Conservation (phyloP, 1,140 invertebrate species). For the Habropoda laboriosa region DNA sequence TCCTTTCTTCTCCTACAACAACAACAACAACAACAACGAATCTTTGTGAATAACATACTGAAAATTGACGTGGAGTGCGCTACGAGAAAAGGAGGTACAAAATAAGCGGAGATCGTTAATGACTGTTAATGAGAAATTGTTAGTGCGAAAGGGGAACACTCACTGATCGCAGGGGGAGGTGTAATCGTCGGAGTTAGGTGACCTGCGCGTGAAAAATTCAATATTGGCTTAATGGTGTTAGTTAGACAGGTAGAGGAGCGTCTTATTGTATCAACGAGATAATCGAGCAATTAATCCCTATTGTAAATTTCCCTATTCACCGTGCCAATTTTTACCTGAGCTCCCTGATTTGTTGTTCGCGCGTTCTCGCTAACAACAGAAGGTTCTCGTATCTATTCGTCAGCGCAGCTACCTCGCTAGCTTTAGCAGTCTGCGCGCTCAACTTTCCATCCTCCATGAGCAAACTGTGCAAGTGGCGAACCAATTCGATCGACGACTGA, state of each 20-base stretch:
- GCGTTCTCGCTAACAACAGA: constrained; percentile 86
- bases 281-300: neutral
- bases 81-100: neutral
- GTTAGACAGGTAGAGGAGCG: neutral
- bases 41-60: neutral
- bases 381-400: constrained; percentile 87
- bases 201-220: constrained; percentile 79
- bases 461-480: constrained; percentile 89
- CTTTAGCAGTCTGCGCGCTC: constrained; percentile 85
- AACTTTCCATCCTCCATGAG: constrained; percentile 87
- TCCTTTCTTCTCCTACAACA: no score
- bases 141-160: constrained; percentile 76
- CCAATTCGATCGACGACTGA: constrained; percentile 88
- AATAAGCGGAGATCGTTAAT: constrained; percentile 4
- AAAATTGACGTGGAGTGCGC: neutral
- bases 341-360: constrained; percentile 88
- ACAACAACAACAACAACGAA: no score
- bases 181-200: constrained; percentile 84
- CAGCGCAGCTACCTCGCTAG: constrained; percentile 86
- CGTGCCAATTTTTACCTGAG: constrained; percentile 85
- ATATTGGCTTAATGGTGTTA: constrained; percentile 11
- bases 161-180: constrained; percentile 87
- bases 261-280: neutral
- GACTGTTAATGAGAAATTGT: constrained; percentile 32
- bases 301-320: no score